Base-by-base conservation (phyloP, 2,888 invertebrate genomes). In the Petrolisthes cinctipes region DNA sequence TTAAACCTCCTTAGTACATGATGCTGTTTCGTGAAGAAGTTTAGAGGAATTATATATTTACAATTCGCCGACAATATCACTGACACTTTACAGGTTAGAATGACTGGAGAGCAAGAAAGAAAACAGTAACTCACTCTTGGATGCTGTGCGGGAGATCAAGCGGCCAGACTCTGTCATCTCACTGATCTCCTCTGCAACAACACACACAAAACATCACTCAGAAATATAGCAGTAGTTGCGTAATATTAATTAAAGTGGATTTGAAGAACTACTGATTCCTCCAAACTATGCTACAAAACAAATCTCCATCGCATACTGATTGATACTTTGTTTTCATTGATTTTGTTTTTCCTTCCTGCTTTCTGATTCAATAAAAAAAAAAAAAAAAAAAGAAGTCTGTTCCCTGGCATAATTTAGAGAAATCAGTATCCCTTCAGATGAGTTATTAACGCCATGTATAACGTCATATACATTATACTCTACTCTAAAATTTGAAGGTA, bases 91-190 rank as follows among this genome's bases (percentile, higher is more conserved):
- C 37, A 37, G 37, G 37, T 37, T 37, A 61, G 61, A 9, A 11
- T 61, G 61, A 61, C 17, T 61, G 3, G 61, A 61, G 61, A 61
- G 61, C 17, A 61, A 61, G 71, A 71, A 71, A 71, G 71, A 1
- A 71, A n/a, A 20, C 4, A 71, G 56, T n/a, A 37, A 89, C 90
- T 89, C 84, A 90, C 90, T 90, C 79, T 86, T 86, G 5, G 89
- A 82, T 37, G 87, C 78, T 5, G 89, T 73, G 37, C 90, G 23
- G 53, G 86, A 85, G 4, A 85, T 76, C 66, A 89, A 73, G 20
- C 85, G 82, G 14, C 89, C 89, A n/a, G 90, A 90, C 54, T 90
- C 89, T 9, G 90, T 90, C 79, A 81, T 86, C 78, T 89, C 90
- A 80, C 90, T 90, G 66, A 89, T 87, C 76, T 90, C 90, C 83